Conservation (phyloP, 2,797 vertebrate genomes). For the Emydoidea blandingii region DNA sequence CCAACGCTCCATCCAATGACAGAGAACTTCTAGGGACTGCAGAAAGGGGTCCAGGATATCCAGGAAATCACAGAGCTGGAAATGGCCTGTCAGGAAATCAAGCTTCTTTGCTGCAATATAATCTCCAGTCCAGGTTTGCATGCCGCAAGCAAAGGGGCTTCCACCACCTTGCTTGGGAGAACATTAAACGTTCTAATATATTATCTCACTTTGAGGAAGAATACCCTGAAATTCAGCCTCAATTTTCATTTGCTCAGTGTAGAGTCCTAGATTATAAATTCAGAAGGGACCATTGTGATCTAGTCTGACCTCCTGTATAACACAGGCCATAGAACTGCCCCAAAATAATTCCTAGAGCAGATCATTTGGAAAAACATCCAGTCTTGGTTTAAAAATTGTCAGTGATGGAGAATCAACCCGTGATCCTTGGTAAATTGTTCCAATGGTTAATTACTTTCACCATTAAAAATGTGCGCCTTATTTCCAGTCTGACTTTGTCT, state of each 20-base stretch:
- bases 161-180: not conserved
- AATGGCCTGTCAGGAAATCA: not conserved
- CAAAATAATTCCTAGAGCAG: not conserved
- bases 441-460: not conserved
- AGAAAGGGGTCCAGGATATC: not conserved
- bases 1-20: not conserved
- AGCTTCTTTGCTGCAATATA: not conserved
- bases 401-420: not conserved
- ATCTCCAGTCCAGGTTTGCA: not conserved
- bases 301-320: not conserved
- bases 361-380: not conserved
- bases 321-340: not conserved
- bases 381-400: too few relatives aligned
- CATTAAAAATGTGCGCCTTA: not conserved
- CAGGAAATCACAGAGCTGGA: not conserved
- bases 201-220: not conserved
- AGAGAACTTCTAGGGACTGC: constrained; percentile 2
- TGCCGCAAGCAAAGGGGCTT: not conserved
- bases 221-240: not conserved
- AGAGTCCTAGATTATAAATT: not conserved
- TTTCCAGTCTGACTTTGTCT: not conserved
- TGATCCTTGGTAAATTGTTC: not conserved
- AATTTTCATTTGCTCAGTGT: constrained; percentile 16
- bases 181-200: not conserved
- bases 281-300: not conserved